Evolutionary conservation across 2,888 invertebrate genomes (phyloP).

Genomic region (Leucophora obtusa): DNA sequence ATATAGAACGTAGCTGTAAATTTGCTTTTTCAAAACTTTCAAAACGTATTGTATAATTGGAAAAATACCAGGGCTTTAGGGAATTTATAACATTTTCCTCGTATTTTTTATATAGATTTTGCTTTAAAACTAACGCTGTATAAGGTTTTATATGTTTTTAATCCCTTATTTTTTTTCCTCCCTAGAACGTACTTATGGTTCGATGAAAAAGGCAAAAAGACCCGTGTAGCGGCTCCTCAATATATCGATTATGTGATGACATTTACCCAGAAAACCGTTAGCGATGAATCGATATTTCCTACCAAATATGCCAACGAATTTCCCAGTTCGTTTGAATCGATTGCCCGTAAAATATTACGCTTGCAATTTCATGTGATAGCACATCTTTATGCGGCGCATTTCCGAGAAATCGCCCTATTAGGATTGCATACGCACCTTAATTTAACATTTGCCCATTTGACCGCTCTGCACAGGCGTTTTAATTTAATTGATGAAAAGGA

Average conservation of each 20-base stretch:
- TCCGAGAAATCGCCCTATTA: conserved; percentile 95
- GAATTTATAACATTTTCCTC: no score
- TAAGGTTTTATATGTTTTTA: background rate
- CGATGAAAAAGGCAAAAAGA: conserved; percentile 99
- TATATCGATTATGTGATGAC: conserved; percentile 99
- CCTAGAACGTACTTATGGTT: conserved; percentile 96
- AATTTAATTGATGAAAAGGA: conserved; percentile 96
- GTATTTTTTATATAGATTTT: background rate
- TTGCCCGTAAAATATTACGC: conserved; percentile 97
- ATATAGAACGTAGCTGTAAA: no score
- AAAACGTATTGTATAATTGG: no score
- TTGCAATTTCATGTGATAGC: conserved; percentile 98
- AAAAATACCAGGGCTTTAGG: no score
- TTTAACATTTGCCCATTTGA: conserved; percentile 97
- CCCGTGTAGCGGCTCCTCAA: conserved; percentile 97
- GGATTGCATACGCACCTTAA: conserved; percentile 97
- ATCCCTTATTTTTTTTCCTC: conserved; percentile 70
- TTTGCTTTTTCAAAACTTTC: no score
- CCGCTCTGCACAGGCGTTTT: conserved; percentile 90
- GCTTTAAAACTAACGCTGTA: background rate
- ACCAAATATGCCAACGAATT: conserved; percentile 98
- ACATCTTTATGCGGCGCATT: conserved; percentile 98
- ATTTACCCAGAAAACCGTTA: conserved; percentile 97
- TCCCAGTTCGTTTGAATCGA: conserved; percentile 94
- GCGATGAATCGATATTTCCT: conserved; percentile 97